Base-by-base conservation (phyloP, 2,888 invertebrate species). In the Diabrotica balteata region DNA sequence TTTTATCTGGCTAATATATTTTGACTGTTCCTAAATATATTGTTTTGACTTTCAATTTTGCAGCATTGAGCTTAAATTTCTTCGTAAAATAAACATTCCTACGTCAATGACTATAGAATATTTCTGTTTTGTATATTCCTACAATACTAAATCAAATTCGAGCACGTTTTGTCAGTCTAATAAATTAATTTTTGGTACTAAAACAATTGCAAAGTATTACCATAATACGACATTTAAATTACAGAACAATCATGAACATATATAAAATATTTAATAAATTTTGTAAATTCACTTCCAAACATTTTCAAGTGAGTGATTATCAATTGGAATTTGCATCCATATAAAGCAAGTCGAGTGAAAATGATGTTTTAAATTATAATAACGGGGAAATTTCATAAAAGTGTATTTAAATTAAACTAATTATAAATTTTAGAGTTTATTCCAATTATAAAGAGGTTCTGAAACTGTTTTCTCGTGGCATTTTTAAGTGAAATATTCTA, bases 291-390 rank as follows among this genome's bases (percentile, higher is more conserved):
- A 9, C 42, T 54, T 32, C 32, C 42, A 54, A 54, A 42, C 53
- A 54, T 78, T 77, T 78, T 77, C 76, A 73, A 76, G 77, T 71
- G 54, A 62, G 71, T 67, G 69, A 73, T 74, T 74, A 78, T 75
- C 32, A 32, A 32, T 32, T 32, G 32, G 32, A 32, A 32, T 32
- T 32, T 32, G 32, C 32, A 32, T 32, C 3, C 32, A 32, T 32
- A 32, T 32, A 32, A 32, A 32, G 5, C 32, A 32, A 32, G 2
- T 4, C 32, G 32, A 32, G 32, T 76, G 77, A 78, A 78, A 77
- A 78, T 78, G 78, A 77, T 75, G 79, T 79, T 79, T 52, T 52
- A 52, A 52, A 22, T 52, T 17, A 11, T 9, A 52, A 52, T 22
- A 11, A 52, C 32, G 32, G 4, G 32, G 4, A 32, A 32, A 32